Base-by-base conservation (phyloP, 2,888 invertebrate genomes). In the Steinernema carpocapsae region DNA sequence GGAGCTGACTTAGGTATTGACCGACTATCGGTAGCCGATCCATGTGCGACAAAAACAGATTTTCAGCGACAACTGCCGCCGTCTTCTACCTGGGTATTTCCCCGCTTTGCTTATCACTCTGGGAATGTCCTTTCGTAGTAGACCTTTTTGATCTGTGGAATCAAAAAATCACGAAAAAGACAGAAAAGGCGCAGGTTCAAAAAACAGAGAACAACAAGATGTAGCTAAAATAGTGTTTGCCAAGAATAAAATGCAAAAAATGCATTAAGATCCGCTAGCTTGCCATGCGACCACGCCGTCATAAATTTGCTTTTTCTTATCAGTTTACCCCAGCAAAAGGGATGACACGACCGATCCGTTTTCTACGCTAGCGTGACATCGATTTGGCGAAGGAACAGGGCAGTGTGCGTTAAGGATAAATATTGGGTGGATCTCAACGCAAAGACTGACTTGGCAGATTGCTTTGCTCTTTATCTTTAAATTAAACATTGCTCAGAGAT, bases 291-390 rank as follows among this genome's bases (percentile, higher is more conserved):
- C 52, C 52, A 52, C 52, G 52, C 19, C 19, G 52, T 52, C 52
- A 52, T n/a, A 52, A 52, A 52, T 52, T 52, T 19, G 6, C 52
- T 12, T 22, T 2, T n/a, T 19, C 52, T 52, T 52, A 52, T 52
- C 52, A 52, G 22, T 22, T 22, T 22, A 1, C 10, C 24, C 52
- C 22, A 52, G 19, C 52, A 24, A 52, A 52, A 52, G 52, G 10
- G 52, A n/a, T 52, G 52, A 22, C 52, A 52, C 52, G 52, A n/a
- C 4, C 24, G 52, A 17, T 52, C 52, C 22, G 52, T 22, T 52
- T 22, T 52, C 24, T 19, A 24, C 52, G 52, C 52, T 52, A 24
- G 24, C 19, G 24, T 52, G 52, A 52, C 52, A 52, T 52, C 52
- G 52, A n/a, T n/a, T 24, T 52, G 22, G 24, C 52, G 52, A 12